phyloP scores from a whole-genome alignment of 2,113 vertebrate species.

The Larimichthys crocea region DNA sequence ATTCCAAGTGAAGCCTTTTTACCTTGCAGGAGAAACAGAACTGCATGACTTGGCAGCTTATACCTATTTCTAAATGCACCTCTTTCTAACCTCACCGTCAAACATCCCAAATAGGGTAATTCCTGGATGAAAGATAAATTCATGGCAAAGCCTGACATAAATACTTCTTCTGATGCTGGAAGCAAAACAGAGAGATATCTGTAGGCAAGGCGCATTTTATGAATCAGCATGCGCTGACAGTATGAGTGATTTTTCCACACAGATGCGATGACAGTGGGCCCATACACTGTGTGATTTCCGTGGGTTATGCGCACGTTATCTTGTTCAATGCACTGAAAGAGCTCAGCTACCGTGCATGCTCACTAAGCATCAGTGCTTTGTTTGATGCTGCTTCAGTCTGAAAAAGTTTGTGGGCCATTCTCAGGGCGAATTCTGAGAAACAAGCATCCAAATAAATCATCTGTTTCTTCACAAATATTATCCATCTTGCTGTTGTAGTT shows the following conservation, averaged over 20 bases:
- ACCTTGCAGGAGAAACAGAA: slow-evolving; percentile 18
- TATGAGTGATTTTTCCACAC: slow-evolving; percentile 11
- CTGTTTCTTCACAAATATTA: not conserved
- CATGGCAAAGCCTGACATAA: slow-evolving; percentile 17
- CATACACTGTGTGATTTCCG: not conserved
- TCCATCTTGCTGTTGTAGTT: not conserved
- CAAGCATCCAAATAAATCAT: not conserved
- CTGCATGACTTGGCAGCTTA: slow-evolving; percentile 44
- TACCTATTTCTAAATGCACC: slow-evolving; percentile 28
- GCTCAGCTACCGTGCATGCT: slow-evolving; percentile 6
- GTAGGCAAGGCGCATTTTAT: slow-evolving; percentile 5
- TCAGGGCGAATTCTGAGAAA: not conserved
- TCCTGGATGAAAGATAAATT: slow-evolving; percentile 44
- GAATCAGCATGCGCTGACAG: slow-evolving; percentile 15
- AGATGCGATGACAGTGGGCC: not conserved
- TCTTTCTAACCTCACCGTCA: slow-evolving; percentile 35
- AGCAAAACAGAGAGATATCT: slow-evolving; percentile 22
- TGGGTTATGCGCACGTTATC: slow-evolving; percentile 20
- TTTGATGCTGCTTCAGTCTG: slow-evolving; percentile 7
- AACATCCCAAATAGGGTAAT: slow-evolving; percentile 30
- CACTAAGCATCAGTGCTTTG: not conserved
- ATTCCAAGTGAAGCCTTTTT: slow-evolving; percentile 34
- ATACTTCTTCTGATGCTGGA: slow-evolving; percentile 10
- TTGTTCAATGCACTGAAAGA: slow-evolving; percentile 20
- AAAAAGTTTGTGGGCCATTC: not conserved